Conservation (phyloP, 2,888 invertebrate species). For the Dilophus febrilis region DNA sequence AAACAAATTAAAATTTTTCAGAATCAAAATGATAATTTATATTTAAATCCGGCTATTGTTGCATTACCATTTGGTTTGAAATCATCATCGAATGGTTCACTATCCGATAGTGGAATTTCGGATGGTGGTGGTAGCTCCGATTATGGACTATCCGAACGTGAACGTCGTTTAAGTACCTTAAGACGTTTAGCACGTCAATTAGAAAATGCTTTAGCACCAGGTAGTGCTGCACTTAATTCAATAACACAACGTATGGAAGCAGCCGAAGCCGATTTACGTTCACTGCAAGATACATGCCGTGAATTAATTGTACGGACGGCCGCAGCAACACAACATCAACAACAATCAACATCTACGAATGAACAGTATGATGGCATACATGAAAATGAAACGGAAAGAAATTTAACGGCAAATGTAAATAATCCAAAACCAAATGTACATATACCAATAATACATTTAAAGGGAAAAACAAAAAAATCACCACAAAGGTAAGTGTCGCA, state of each 20-base stretch:
- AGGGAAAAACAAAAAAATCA: conserved; percentile 5
- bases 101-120: conserved; percentile 57
- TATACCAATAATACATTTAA: neutral
- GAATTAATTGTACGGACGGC: conserved; percentile 34
- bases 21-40: conserved; percentile 4
- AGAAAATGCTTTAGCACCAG: conserved; percentile 48
- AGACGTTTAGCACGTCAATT: conserved; percentile 45
- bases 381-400: no score
- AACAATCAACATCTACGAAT: conserved; percentile 17
- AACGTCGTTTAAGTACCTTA: conserved; percentile 45
- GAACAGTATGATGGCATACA: no score
- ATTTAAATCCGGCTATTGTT: conserved; percentile 3
- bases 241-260: conserved; percentile 46
- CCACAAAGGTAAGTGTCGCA: conserved; percentile 6
- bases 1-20: neutral
- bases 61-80: conserved; percentile 8
- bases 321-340: conserved; percentile 23
- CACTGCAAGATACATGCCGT: conserved; percentile 47
- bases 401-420: neutral
- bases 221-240: conserved; percentile 42
- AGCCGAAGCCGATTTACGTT: conserved; percentile 47
- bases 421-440: neutral
- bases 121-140: conserved; percentile 58
- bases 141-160: conserved; percentile 46
- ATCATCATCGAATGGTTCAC: conserved; percentile 36